These are phyloP conservation scores for Mimas tiliae DNA, from an alignment of 2,888 invertebrate genomes.

Conservation along the genomic window DNA sequence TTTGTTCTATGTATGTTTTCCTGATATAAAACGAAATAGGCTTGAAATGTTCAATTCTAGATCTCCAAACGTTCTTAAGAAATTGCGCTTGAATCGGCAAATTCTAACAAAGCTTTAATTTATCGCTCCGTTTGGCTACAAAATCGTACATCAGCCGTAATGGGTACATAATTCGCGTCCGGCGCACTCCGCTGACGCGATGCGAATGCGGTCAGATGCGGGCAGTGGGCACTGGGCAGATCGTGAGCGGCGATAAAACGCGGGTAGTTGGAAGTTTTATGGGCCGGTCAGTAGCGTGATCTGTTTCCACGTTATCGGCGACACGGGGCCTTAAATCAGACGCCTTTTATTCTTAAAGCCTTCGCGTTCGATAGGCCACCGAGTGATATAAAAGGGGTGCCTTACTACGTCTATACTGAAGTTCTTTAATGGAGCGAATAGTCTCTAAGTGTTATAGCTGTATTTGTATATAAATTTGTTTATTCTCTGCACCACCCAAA, in stretches of 20 bases:
- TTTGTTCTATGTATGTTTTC: no score
- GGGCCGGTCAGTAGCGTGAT: conserved; percentile 67
- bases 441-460: no score
- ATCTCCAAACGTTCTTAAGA: background rate
- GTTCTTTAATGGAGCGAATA: conserved; percentile 26
- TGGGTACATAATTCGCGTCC: conserved; percentile 70
- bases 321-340: conserved; percentile 74
- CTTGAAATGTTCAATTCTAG: background rate
- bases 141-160: conserved; percentile 66
- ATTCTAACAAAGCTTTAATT: conserved; percentile 50
- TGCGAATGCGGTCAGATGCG: conserved; percentile 57
- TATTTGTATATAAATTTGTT: background rate
- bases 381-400: conserved; percentile 47
- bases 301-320: conserved; percentile 77
- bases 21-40: no score
- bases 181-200: conserved; percentile 65
- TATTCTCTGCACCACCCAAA: no score
- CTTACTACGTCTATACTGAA: conserved; percentile 48
- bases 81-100: conserved; percentile 35
- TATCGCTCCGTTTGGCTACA: conserved; percentile 56
- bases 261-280: conserved; percentile 76
- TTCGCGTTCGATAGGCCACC: conserved; percentile 59
- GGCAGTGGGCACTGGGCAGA: conserved; percentile 76
- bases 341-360: conserved; percentile 72
- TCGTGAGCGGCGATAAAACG: conserved; percentile 68